A percentile compares a stretch with the other conserved stretches of the same genome.
Conservation (phyloP, 2,113 vertebrate genomes). For the Trogon melanurus region DNA sequence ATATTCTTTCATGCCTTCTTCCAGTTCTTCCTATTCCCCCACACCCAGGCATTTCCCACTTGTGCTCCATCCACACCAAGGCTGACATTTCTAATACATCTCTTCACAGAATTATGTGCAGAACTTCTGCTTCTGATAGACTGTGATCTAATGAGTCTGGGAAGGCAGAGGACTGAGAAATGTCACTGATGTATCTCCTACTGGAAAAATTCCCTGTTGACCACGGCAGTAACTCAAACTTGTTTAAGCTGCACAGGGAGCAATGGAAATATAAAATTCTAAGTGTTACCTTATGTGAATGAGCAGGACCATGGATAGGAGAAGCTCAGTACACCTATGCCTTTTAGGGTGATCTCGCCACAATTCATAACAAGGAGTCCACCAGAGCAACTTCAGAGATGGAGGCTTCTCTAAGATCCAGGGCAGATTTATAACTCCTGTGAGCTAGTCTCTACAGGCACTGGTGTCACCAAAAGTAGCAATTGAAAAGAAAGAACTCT, state of each 20-base stretch:
- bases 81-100: neutral
- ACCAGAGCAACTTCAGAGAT: neutral
- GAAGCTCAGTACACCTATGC: neutral
- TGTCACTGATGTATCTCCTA: neutral
- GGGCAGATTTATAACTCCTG: neutral
- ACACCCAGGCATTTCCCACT: neutral
- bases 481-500: no score
- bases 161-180: neutral
- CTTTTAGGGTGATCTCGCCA: neutral
- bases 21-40: neutral
- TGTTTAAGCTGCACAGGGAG: neutral
- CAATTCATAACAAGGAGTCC: neutral
- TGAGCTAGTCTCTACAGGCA: neutral
- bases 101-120: neutral
- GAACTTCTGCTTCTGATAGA: neutral
- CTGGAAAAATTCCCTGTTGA: neutral
- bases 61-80: neutral
- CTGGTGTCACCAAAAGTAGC: no score
- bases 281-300: neutral
- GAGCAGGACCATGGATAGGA: neutral
- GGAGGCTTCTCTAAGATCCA: neutral
- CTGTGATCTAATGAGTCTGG: neutral
- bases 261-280: neutral
- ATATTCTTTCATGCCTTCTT: neutral
- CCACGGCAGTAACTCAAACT: neutral